These are phyloP conservation scores for Falco novaeseelandiae DNA, from an alignment of 2,797 vertebrate genomes.

Conservation along the genomic window DNA sequence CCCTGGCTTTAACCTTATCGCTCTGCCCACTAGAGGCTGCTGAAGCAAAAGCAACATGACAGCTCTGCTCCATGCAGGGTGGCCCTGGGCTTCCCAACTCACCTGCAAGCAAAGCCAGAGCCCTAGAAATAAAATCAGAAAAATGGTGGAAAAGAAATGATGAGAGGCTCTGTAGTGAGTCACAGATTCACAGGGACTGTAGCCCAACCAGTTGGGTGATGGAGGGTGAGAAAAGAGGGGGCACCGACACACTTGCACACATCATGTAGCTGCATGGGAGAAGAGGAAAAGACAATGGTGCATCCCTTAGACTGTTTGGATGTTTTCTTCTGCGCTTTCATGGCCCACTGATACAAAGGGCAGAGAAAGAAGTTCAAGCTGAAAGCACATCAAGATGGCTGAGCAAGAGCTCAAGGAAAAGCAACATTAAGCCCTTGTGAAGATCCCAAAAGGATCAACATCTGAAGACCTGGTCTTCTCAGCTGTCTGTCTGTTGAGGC, in stretches of 20 bases:
- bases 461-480: not conserved
- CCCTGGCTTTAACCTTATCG: accelerated
- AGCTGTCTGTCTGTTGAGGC: not conserved
- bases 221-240: not conserved
- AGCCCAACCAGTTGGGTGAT: not conserved
- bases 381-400: not conserved
- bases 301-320: not conserved
- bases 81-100: not conserved
- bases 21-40: conserved; percentile 14
- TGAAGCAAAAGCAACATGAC: not conserved
- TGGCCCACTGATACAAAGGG: not conserved
- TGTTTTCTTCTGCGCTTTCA: not conserved
- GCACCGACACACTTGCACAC: not conserved
- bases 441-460: not conserved
- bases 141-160: not conserved
- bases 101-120: not conserved
- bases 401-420: not conserved
- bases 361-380: not conserved
- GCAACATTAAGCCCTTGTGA: not conserved
- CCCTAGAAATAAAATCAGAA: not conserved
- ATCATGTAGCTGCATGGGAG: not conserved
- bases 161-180: not conserved
- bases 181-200: not conserved
- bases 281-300: accelerated
- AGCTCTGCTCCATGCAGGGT: not conserved